Evolutionary conservation across 2,888 invertebrate species (phyloP).

Genomic region (Pantelozetes paolii): DNA sequence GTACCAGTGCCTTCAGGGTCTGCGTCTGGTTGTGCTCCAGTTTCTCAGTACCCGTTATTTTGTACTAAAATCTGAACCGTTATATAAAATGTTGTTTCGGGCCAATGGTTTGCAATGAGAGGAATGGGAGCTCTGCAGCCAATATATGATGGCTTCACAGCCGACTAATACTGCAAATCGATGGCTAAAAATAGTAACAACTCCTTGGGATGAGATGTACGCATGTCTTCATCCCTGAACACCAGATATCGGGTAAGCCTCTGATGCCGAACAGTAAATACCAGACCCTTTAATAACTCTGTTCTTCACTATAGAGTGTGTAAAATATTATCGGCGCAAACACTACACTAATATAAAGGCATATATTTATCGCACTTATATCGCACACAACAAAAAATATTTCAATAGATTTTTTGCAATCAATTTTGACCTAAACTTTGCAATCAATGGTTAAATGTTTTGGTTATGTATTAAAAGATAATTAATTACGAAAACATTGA

Average conservation of each 20-base stretch:
- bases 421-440: background rate
- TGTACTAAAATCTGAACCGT: background rate
- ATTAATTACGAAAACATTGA: too few species aligned
- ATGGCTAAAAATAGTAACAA: slow-evolving; percentile 20
- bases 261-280: slow-evolving; percentile 29
- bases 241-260: slow-evolving; percentile 18
- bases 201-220: background rate
- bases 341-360: slow-evolving; percentile 13
- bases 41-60: background rate
- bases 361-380: slow-evolving; percentile 13
- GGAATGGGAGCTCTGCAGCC: too few species aligned
- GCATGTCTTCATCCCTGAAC: slow-evolving; percentile 5
- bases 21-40: too few species aligned
- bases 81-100: slow-evolving; percentile 24
- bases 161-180: background rate
- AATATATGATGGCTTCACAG: slow-evolving; percentile 9
- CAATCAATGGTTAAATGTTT: background rate
- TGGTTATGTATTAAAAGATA: background rate
- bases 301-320: background rate
- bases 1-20: too few species aligned
- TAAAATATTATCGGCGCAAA: background rate
- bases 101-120: background rate
- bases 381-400: background rate
- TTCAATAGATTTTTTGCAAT: slow-evolving; percentile 10
- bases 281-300: background rate